phyloP scores from a whole-genome alignment of 1,140 invertebrate genomes.

The Drosophila ercepeae region DNA sequence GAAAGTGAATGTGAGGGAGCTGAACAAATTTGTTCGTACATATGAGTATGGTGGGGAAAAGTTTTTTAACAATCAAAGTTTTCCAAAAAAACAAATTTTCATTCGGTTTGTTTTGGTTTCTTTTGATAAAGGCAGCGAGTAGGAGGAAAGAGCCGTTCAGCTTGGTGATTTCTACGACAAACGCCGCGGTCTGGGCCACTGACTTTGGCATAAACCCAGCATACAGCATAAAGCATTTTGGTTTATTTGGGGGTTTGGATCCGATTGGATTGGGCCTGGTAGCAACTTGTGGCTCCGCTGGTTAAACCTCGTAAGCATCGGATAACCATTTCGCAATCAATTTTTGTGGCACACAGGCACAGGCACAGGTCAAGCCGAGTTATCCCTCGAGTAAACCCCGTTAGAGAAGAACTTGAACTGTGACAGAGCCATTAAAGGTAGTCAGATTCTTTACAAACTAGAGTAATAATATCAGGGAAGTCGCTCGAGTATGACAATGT shows the following conservation, averaged over 20 bases:
- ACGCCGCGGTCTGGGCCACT: constrained; percentile 61
- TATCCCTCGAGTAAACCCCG: constrained; percentile 18
- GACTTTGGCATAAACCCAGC: constrained; percentile 57
- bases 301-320: constrained; percentile 66
- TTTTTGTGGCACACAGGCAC: constrained; percentile 42
- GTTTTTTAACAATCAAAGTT: constrained; percentile 61
- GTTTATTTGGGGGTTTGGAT: constrained; percentile 20
- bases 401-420: constrained; percentile 56
- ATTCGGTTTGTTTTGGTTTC: constrained; percentile 68
- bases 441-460: constrained; percentile 29
- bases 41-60: constrained; percentile 40
- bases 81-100: constrained; percentile 75
- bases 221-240: too few species aligned
- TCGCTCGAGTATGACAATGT: constrained; percentile 73
- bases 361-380: constrained; percentile 62
- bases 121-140: constrained; percentile 48
- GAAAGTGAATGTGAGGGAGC: constrained; percentile 58
- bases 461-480: constrained; percentile 27
- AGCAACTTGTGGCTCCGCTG: constrained; percentile 36
- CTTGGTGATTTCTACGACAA: constrained; percentile 73
- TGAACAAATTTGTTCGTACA: constrained; percentile 52
- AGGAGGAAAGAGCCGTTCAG: constrained; percentile 57
- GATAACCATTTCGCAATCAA: constrained; percentile 68
- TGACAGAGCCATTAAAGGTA: constrained; percentile 61
- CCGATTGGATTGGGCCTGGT: constrained; percentile 7